Evolutionary conservation across 1,140 invertebrate species (phyloP).

Genomic region (Antheraea pernyi): DNA sequence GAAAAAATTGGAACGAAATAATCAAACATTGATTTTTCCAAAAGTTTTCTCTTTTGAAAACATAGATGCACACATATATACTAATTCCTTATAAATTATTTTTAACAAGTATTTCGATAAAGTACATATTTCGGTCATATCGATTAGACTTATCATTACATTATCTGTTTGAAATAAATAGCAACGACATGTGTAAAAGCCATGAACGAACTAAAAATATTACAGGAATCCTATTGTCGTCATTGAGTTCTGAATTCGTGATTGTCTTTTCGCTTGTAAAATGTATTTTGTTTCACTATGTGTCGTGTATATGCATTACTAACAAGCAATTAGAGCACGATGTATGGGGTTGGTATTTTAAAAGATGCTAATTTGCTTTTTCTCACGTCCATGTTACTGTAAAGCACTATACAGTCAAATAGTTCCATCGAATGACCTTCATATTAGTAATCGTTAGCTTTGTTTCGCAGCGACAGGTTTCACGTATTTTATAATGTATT

Average conservation of each 20-base stretch:
- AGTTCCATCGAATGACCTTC: conserved; percentile 37
- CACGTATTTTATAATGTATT: too few relatives aligned
- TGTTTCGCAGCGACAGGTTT: conserved; percentile 19
- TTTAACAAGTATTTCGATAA: too few relatives aligned
- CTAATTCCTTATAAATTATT: too few relatives aligned
- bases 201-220: neutral
- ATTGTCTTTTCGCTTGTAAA: neutral
- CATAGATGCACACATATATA: too few relatives aligned
- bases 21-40: too few relatives aligned
- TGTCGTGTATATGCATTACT: conserved; percentile 21
- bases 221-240: neutral
- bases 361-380: neutral
- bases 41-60: too few relatives aligned
- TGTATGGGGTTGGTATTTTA: neutral
- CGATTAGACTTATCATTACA: neutral
- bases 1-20: too few relatives aligned
- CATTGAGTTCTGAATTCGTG: neutral
- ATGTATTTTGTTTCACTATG: conserved; percentile 32
- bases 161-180: neutral
- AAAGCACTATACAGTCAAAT: neutral
- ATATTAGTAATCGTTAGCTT: conserved; percentile 17
- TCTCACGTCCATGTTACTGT: neutral
- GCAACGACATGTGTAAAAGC: neutral
- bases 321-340: conserved; percentile 13
- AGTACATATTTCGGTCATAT: too few relatives aligned